A percentile compares a stretch with the other conserved stretches of the same genome.
These are phyloP conservation scores for Eidolon dupreanum DNA, from an alignment of 2,797 vertebrate genomes.

Conservation along the genomic window DNA sequence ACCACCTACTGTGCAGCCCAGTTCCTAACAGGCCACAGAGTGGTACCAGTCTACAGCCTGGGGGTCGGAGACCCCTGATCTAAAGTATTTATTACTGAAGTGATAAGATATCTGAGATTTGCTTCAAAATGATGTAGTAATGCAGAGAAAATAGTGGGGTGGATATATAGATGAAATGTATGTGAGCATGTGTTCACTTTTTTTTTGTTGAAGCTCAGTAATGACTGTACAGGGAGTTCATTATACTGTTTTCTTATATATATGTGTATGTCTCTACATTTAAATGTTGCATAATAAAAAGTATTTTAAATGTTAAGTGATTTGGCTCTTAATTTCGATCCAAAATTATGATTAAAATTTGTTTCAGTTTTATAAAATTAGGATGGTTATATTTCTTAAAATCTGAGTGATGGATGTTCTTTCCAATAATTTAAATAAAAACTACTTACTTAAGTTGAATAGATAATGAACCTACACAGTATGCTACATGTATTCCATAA, in stretches of 20 bases:
- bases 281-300: neutral
- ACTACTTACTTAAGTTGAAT: neutral
- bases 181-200: neutral
- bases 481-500: neutral
- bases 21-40: too few species aligned
- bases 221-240: neutral
- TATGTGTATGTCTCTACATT: neutral
- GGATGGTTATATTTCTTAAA: neutral
- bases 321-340: neutral
- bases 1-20: too few species aligned
- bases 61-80: too few species aligned
- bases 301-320: neutral
- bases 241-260: neutral
- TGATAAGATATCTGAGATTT: neutral
- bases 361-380: constrained; percentile 34
- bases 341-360: neutral
- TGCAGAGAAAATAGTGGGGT: neutral
- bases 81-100: neutral
- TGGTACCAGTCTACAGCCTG: too few species aligned
- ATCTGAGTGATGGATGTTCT: neutral
- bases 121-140: constrained; percentile 3
- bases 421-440: neutral
- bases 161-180: neutral
- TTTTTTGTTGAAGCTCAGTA: neutral
- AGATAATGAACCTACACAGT: neutral